Base-by-base conservation (phyloP, 2,888 invertebrate species). In the Chymomyza procnemis region DNA sequence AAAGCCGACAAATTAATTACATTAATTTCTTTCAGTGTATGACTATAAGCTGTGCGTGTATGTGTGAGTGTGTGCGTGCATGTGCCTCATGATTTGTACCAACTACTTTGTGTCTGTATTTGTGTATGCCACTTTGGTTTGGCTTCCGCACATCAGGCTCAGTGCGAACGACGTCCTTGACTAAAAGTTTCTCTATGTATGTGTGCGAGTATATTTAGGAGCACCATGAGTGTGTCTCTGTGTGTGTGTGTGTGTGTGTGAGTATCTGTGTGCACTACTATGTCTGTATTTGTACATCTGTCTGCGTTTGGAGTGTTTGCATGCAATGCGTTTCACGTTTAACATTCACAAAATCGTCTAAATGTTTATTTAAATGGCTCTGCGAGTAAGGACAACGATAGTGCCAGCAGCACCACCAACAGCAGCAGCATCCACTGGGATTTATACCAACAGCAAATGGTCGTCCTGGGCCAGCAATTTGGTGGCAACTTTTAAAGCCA, bases 321-420 rank as follows among this genome's bases (percentile, higher is more conserved):
- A 61, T 71, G 85, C 75, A 74, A 71, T 79, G 79, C 81, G 75
- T 69, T 63, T 60, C 54, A 12, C 59, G 56, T 63, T 61, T 59
- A 55, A 64, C 61, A 64, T 58, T 66, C 48, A 54, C 67, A 73
- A 69, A 72, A 67, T 69, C 66, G 74, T 69, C 83, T 64, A 76
- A 85, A 83, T 78, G 86, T 79, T 80, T 80, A 83, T 85, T 83
- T 85, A 84, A 85, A 79, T 73, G 86, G 79, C 76, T 78, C 75
- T 69, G 1, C 34, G 12, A 41, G 34, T 5, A 41, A 41, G 34
- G 34, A 41, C 54, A 12, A 21, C 22, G 22, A 54, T 54, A 54
- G 54, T 54, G 54, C 22, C 19, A 19, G 19, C 54, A 52, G 18
- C 3, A 19, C 22, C 19, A 19, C 8, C 54, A 52, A 12, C 3